Percentiles rank a stretch among this genome's conserved stretches.
Evolutionary conservation across 1,140 invertebrate species (phyloP).

Genomic region (Maniola jurtina): DNA sequence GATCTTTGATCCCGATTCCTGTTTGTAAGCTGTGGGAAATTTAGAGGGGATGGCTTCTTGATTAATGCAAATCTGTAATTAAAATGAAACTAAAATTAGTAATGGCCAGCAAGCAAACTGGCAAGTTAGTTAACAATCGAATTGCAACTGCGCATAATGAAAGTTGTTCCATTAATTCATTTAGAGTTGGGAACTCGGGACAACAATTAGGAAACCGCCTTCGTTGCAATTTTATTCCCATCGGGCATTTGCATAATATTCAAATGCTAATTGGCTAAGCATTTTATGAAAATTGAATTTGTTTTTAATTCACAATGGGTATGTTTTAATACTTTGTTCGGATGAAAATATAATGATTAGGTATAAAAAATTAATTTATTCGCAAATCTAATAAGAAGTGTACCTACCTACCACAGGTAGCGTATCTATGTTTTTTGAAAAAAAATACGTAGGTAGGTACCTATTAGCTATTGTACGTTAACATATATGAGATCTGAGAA

Average conservation of each 20-base stretch:
- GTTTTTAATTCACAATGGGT: neutral
- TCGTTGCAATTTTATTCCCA: conserved; percentile 14
- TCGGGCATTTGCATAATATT: conserved; percentile 13
- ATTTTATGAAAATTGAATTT: conserved; percentile 9
- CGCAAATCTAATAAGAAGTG: too few species aligned
- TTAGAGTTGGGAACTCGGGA: conserved; percentile 14
- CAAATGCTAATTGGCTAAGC: conserved; percentile 15
- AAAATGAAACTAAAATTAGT: neutral
- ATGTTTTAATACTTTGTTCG: neutral
- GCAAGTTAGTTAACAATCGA: conserved; percentile 9
- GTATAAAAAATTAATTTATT: too few species aligned
- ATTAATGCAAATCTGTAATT: neutral
- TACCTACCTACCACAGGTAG: too few species aligned
- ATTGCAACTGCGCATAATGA: conserved; percentile 13
- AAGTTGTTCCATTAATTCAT: conserved; percentile 14
- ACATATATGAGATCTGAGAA: too few species aligned
- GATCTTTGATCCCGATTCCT: neutral
- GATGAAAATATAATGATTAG: neutral
- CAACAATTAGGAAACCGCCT: conserved; percentile 15
- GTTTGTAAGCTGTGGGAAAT: neutral
- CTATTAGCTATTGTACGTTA: too few species aligned
- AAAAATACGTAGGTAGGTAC: too few species aligned
- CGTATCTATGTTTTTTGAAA: too few species aligned
- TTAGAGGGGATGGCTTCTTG: neutral
- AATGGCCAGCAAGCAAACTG: neutral